These are phyloP conservation scores for Serrognathus titanus DNA, from an alignment of 2,888 invertebrate species.

Conservation along the genomic window DNA sequence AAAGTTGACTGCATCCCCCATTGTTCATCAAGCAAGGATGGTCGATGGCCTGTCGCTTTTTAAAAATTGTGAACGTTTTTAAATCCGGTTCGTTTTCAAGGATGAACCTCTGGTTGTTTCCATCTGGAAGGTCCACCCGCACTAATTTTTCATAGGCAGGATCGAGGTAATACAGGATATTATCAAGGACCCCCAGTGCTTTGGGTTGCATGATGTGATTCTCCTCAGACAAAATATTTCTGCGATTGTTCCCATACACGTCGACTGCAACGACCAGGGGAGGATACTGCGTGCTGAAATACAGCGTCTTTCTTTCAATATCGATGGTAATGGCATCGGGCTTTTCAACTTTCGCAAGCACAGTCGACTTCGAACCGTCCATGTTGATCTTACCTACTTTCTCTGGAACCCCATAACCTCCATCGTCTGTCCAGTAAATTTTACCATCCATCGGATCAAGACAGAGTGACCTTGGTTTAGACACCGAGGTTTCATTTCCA, in stretches of 20 bases:
- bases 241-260: slow-evolving; percentile 68
- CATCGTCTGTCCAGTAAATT: slow-evolving; percentile 95
- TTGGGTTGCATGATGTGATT: slow-evolving; percentile 76
- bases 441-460: slow-evolving; percentile 93
- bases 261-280: slow-evolving; percentile 68
- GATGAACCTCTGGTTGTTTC: slow-evolving; percentile 71
- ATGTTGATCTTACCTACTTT: slow-evolving; percentile 90
- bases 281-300: slow-evolving; percentile 81
- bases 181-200: slow-evolving; percentile 78
- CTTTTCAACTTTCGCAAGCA: slow-evolving; percentile 68
- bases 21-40: slow-evolving; percentile 85
- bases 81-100: slow-evolving; percentile 85
- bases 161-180: slow-evolving; percentile 82
- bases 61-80: slow-evolving; percentile 82
- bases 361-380: slow-evolving; percentile 80
- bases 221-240: slow-evolving; percentile 63
- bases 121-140: slow-evolving; percentile 76
- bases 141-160: slow-evolving; percentile 86
- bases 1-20: slow-evolving; percentile 93
- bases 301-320: slow-evolving; percentile 75
- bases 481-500: slow-evolving; percentile 80
- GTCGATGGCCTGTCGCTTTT: slow-evolving; percentile 74
- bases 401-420: slow-evolving; percentile 81
- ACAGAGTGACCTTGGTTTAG: slow-evolving; percentile 81
- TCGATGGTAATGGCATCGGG: slow-evolving; percentile 87